Evolutionary conservation across 92 coral and sea anemone species (phyloP).

Genomic region (Umimayanthus kanabou): DNA sequence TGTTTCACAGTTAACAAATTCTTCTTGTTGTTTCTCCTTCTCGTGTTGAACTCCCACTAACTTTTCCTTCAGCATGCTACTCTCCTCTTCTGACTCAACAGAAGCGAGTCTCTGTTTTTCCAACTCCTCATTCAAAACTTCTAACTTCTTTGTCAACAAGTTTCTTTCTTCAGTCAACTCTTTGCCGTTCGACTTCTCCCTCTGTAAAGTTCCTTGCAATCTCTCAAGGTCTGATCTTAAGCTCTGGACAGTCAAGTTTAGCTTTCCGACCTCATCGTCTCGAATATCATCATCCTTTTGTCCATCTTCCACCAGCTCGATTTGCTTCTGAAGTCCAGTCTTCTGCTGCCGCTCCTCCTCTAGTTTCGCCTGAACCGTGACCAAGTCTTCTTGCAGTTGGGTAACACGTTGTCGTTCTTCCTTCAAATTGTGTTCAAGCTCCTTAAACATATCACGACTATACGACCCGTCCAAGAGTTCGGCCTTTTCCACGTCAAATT

Average conservation of each 20-base stretch:
- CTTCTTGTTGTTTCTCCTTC: conserved; percentile 66
- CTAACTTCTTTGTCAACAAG: conserved; percentile 24
- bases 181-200: conserved; percentile 13
- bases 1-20: conserved; percentile 53
- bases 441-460: conserved; percentile 41
- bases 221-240: conserved; percentile 43
- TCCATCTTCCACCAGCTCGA: conserved; percentile 22
- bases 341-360: conserved; percentile 42
- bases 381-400: conserved; percentile 45
- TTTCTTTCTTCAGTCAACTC: conserved; percentile 42
- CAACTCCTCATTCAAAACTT: conserved; percentile 37
- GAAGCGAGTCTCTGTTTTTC: conserved; percentile 39
- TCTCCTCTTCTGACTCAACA: conserved; percentile 66
- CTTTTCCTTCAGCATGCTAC: conserved; percentile 62
- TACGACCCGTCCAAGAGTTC: conserved; percentile 43
- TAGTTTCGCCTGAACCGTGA: conserved; percentile 29
- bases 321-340: conserved; percentile 41
- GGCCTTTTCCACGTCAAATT: conserved; percentile 53
- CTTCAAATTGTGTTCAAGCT: conserved; percentile 45
- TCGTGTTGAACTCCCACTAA: conserved; percentile 55
- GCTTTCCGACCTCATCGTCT: conserved; percentile 45
- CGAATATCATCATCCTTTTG: conserved; percentile 41
- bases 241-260: conserved; percentile 38
- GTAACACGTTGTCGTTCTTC: conserved; percentile 50
- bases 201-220: conserved; percentile 34